phyloP scores from a whole-genome alignment of 2,113 vertebrate species.

The Sylvicapra grimmia region DNA sequence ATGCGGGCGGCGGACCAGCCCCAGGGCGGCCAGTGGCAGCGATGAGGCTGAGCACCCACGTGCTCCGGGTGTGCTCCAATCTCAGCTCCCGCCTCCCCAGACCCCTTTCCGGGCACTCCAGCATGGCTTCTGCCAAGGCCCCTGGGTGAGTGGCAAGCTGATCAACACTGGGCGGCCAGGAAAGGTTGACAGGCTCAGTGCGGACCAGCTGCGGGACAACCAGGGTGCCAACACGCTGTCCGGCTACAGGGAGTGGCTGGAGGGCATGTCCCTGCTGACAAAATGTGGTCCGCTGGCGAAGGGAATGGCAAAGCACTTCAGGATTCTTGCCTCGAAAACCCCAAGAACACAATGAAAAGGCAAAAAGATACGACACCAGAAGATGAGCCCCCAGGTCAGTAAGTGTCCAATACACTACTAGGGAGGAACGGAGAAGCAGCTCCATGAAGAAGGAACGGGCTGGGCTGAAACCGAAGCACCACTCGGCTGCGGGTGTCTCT shows the following conservation, averaged over 20 bases:
- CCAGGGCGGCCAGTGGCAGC: background rate
- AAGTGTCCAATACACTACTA: background rate
- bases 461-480: background rate
- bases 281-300: background rate
- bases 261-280: background rate
- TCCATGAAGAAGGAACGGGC: background rate
- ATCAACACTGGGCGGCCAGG: background rate
- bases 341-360: background rate
- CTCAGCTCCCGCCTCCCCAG: background rate
- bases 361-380: background rate
- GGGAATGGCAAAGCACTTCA: background rate
- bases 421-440: background rate
- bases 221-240: background rate
- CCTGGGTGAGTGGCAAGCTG: background rate
- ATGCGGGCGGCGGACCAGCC: accelerated
- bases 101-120: background rate
- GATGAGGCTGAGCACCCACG: background rate
- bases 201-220: background rate
- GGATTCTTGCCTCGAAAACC: background rate
- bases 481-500: background rate
- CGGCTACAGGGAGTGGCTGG: background rate
- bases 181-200: background rate
- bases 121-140: background rate
- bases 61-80: accelerated
- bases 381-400: background rate